Base-by-base conservation (phyloP, 2,888 invertebrate genomes). In the Apamea anceps region DNA sequence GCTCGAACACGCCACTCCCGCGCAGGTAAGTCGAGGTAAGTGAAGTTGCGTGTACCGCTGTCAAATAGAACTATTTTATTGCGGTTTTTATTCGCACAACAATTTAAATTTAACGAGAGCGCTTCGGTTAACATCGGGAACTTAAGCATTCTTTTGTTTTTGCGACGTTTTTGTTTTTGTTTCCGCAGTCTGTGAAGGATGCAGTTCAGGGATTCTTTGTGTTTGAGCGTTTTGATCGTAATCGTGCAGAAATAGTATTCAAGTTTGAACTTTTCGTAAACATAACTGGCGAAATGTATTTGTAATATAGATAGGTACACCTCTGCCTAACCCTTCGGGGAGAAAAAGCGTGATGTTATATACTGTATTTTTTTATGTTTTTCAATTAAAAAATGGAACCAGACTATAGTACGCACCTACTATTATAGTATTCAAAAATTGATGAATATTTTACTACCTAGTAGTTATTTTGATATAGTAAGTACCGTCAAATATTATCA, bases 21-120 rank as follows among this genome's bases (percentile, higher is more conserved):
- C 94, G 94, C 95, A 94, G 92, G 92, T 96, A 96, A 96, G 96
- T 96, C 94, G 95, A 93, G 92, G 92, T 96, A 96, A 96, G 96
- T 96, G 94, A 95, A 95, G 93, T 96, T 96, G 94, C 96, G 91
- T 96, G 96, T 96, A 93, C 85, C 89, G 91, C 93, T 95, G 95
- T 95, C 96, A 93, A 93, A 95, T 94, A 93, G 93, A 91, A 89
- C 93, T 94, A 94, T 94, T 96, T 96, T 96, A 96, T 95, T 91
- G 93, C 90, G 91, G 93, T 93, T 95, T 95, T 94, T 93, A 93
- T 93, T 87, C 89, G 87, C 75, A 88, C 91, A 91, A 92, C 92
- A 92, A 93, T 93, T 94, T 93, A 93, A 95, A 94, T 94, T 92
- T 93, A 93, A 92, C 90, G 87, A 89, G 91, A 89, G 90, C 89